Evolutionary conservation across 1,140 invertebrate species (phyloP).

Genomic region (Mya arenaria): DNA sequence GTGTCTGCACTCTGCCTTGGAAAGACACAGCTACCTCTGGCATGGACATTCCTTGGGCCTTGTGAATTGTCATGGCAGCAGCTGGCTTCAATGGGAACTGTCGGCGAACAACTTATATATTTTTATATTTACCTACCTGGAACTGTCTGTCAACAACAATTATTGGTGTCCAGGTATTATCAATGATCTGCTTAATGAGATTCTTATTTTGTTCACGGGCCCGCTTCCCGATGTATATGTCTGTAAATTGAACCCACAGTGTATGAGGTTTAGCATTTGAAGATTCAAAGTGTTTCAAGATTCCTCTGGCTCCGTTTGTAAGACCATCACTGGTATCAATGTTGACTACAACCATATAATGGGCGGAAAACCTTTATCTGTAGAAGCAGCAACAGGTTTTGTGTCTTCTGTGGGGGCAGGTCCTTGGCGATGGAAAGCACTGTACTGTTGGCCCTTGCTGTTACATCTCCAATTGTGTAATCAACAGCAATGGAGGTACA

Average conservation of each 20-base stretch:
- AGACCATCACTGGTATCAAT: slow-evolving; percentile 44
- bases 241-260: slow-evolving; percentile 35
- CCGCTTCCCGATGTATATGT: slow-evolving; percentile 9
- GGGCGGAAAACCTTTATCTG: neutral
- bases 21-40: slow-evolving; percentile 37
- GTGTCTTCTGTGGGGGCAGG: slow-evolving; percentile 27
- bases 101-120: slow-evolving; percentile 36
- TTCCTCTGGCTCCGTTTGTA: slow-evolving; percentile 36
- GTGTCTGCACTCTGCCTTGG: slow-evolving; percentile 19
- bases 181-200: neutral
- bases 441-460: neutral
- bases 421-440: slow-evolving; percentile 17
- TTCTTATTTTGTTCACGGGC: neutral
- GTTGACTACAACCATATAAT: slow-evolving; percentile 32
- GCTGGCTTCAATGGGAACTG: slow-evolving; percentile 45
- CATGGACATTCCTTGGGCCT: slow-evolving; percentile 35
- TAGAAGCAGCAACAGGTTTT: slow-evolving; percentile 6
- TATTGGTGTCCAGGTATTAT: slow-evolving; percentile 41
- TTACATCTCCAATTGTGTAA: slow-evolving; percentile 13
- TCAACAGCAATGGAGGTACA: slow-evolving; percentile 11
- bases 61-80: slow-evolving; percentile 47
- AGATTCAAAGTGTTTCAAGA: neutral
- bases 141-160: slow-evolving; percentile 33
- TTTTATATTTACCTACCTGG: slow-evolving; percentile 39
- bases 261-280: neutral